Conservation (phyloP, 1,140 invertebrate genomes). For the Leucophenga varia region DNA sequence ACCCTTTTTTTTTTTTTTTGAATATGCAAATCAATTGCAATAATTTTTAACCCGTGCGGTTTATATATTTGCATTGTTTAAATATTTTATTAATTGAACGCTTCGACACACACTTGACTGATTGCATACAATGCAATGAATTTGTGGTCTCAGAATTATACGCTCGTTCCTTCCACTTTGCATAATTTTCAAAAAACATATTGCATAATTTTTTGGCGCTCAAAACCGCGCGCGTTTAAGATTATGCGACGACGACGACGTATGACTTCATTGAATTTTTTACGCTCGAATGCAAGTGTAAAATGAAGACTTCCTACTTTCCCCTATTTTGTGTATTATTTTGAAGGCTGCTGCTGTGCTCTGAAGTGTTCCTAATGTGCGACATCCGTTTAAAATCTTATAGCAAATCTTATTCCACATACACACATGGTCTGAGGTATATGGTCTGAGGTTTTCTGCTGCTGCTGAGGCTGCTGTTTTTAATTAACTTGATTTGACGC, state of each 20-base stretch:
- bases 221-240: too few species aligned
- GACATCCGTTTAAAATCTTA: slow-evolving; percentile 39
- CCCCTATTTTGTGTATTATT: slow-evolving; percentile 10
- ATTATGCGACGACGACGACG: too few species aligned
- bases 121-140: slow-evolving; percentile 39
- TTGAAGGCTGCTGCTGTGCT: slow-evolving; percentile 23
- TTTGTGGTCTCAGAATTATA: too few species aligned
- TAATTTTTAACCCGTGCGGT: slow-evolving; percentile 40
- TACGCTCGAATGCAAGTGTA: slow-evolving; percentile 45
- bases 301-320: slow-evolving; percentile 9
- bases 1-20: slow-evolving; percentile 10
- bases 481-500: slow-evolving; percentile 56
- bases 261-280: slow-evolving; percentile 45
- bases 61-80: too few species aligned
- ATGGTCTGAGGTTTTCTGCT: slow-evolving; percentile 3
- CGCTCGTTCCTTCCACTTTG: too few species aligned
- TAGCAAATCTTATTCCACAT: too few species aligned
- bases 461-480: slow-evolving; percentile 20
- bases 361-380: slow-evolving; percentile 52
- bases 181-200: background rate
- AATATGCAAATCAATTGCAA: background rate
- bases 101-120: slow-evolving; percentile 24
- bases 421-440: background rate
- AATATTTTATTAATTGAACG: slow-evolving; percentile 10
- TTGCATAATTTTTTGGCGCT: slow-evolving; percentile 36